These are phyloP conservation scores for Lophotis ruficrista DNA, from an alignment of 2,113 vertebrate genomes.

Conservation along the genomic window DNA sequence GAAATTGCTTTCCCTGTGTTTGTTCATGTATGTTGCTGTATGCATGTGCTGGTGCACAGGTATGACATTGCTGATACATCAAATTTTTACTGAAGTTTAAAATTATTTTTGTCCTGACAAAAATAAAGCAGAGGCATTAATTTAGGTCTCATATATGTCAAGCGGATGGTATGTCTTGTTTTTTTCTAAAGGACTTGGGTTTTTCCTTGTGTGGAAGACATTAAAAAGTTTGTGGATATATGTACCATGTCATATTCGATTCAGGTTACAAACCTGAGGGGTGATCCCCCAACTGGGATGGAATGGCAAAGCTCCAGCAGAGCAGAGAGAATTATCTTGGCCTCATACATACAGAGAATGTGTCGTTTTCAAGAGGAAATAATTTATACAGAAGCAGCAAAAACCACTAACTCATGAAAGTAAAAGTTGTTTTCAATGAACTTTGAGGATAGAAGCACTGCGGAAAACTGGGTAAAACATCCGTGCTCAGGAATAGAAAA, in stretches of 20 bases:
- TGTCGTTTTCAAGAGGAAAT: background rate
- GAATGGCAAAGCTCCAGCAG: background rate
- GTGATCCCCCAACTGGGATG: background rate
- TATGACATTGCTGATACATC: background rate
- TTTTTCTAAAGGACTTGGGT: background rate
- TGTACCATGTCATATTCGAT: background rate
- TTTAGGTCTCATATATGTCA: background rate
- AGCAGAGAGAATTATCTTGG: background rate
- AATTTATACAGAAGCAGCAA: background rate
- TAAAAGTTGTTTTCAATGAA: background rate
- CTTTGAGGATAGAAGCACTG: background rate
- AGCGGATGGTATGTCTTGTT: no score
- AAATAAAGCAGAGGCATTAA: background rate
- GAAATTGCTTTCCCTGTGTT: background rate
- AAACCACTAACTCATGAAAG: background rate
- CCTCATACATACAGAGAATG: background rate
- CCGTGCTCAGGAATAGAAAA: background rate
- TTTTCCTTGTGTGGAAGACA: background rate
- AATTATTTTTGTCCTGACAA: background rate
- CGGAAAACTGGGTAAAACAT: background rate
- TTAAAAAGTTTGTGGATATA: background rate
- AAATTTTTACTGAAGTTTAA: background rate
- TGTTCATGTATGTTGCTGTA: background rate
- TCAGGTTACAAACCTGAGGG: background rate
- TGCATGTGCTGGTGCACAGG: background rate